Conservation (phyloP, 2,113 vertebrate species). For the Pogona vitticeps region DNA sequence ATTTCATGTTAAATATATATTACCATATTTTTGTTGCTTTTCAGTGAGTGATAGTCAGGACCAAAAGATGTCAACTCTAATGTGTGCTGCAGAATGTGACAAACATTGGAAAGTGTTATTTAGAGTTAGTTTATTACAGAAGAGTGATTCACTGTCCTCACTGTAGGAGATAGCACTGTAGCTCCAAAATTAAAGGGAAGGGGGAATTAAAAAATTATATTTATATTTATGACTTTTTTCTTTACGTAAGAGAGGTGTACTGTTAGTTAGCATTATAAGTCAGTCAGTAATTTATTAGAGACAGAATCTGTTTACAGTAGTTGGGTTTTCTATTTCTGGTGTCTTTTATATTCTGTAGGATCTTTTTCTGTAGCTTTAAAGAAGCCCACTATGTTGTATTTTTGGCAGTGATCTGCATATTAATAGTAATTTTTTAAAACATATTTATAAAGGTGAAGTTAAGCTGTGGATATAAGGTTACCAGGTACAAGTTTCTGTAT, state of each 20-base stretch:
- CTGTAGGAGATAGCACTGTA: no score
- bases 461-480: background rate
- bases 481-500: background rate
- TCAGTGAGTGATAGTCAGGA: no score
- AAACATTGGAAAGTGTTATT: background rate
- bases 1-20: background rate
- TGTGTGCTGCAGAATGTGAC: background rate
- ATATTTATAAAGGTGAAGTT: background rate
- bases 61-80: background rate
- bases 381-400: background rate
- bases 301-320: no score
- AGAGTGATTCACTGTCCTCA: background rate
- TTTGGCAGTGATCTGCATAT: background rate
- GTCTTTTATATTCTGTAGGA: background rate
- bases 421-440: background rate
- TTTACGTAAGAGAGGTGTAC: background rate
- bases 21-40: background rate
- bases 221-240: background rate
- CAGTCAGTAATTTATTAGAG: no score
- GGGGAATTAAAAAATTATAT: background rate
- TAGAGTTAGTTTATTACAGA: background rate
- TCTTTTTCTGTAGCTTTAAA: background rate
- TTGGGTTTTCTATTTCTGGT: background rate
- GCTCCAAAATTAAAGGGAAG: background rate
- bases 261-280: background rate